Evolutionary conservation across 2,113 vertebrate genomes (phyloP), one percentile per base, ranked within the genome.

Genomic region (Helogale parvula): DNA sequence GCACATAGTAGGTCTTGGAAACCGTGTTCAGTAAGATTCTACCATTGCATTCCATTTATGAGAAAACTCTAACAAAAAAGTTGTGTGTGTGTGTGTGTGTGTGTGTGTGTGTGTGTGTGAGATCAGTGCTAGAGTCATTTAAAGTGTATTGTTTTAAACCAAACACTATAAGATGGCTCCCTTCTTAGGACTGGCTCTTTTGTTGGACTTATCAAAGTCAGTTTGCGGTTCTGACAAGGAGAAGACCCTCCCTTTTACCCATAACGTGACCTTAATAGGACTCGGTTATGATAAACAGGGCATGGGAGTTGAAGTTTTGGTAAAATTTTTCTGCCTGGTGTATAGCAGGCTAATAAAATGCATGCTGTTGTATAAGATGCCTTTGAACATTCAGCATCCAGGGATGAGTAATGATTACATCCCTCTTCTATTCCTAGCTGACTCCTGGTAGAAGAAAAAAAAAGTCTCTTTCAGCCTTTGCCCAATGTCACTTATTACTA

Each of bases 211-310:
- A 16, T 88, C 77, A 90, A 87, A 95, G 27, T 63, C 41, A 86
- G 17, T 60, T 82, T 89, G 38, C 31, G 38, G 2, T 91, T 96
- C 72, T 92, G 63, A 92, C 79, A 81, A 80, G 47, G 57, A 84
- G 14, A 80, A 21, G 21, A 54, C 29, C 50, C n/a, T 89, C 92
- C 96, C 33, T 25, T 92, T 95, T 85, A 85, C 47, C 81, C 19
- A 96, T 63, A 83, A 94, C 91, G n/a, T 96, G 54, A 57, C 76
- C 96, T 94, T 98, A 98, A 98, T 98, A 98, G 97, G 94, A 98
- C 98, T 95, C 91, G 87, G 93, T 97, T 98, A 96, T 98, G 97
- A 98, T 98, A 98, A 99, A 98, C 96, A 97, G 94, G 83, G 54
- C 96, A 88, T 84, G 31, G 86, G 82, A 84, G 89, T 47, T 33